phyloP scores from a whole-genome alignment of 2,113 vertebrate species.

The Hydrolagus affinis region DNA sequence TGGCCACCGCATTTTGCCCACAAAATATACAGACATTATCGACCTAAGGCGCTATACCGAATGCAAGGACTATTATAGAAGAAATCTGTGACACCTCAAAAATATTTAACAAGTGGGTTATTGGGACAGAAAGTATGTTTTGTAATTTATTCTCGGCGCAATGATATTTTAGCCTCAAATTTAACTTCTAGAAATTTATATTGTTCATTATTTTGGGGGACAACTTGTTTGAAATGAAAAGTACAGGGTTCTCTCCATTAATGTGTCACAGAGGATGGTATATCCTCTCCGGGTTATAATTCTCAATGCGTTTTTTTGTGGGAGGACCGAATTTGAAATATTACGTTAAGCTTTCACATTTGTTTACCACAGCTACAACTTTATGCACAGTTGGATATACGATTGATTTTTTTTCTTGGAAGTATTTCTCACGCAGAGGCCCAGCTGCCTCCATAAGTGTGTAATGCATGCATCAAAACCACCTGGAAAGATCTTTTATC shows the following conservation, averaged over 20 bases:
- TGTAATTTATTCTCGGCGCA: neutral
- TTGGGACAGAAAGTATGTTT: neutral
- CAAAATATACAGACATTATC: too few species aligned
- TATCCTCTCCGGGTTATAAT: too few species aligned
- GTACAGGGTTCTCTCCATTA: neutral
- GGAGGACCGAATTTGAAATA: neutral
- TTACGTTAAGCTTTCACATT: neutral
- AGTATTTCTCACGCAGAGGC: neutral
- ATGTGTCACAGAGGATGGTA: neutral
- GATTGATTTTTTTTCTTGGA: neutral
- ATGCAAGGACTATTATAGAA: too few species aligned
- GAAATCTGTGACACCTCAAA: too few species aligned
- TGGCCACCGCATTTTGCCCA: too few species aligned
- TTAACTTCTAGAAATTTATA: neutral
- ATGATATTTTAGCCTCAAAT: neutral
- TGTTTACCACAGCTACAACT: neutral
- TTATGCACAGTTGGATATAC: neutral
- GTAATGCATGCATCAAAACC: neutral
- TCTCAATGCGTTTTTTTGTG: neutral
- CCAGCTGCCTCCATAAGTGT: neutral
- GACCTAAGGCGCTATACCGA: too few species aligned
- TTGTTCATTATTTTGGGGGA: neutral
- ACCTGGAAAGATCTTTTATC: neutral
- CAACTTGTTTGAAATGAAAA: neutral
- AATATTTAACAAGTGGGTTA: neutral